These are phyloP conservation scores for Naja naja DNA, from an alignment of 2,113 vertebrate genomes.

Conservation along the genomic window DNA sequence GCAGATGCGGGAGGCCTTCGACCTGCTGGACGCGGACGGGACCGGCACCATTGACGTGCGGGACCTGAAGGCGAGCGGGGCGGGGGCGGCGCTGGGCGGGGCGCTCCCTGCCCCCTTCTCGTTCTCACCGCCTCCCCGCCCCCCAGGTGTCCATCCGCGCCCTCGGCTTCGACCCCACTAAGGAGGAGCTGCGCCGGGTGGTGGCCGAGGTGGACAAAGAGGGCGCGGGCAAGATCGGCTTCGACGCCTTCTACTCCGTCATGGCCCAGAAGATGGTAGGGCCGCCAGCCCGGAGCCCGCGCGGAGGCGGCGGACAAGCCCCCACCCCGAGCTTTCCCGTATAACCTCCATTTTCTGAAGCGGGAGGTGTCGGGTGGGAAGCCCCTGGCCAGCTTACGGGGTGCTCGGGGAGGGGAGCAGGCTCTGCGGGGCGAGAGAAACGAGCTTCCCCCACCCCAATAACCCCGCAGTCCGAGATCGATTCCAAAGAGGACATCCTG, in stretches of 20 bases:
- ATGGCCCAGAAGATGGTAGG: constrained; percentile 24
- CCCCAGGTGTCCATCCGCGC: constrained; percentile 7
- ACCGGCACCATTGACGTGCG: constrained; percentile 21
- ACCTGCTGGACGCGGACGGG: constrained; percentile 22
- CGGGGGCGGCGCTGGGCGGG: neutral
- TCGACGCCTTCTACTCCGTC: constrained; percentile 28
- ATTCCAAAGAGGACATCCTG: constrained; percentile 46
- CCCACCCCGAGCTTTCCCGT: too few relatives aligned
- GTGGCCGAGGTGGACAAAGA: constrained; percentile 12
- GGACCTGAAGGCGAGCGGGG: constrained; percentile 17
- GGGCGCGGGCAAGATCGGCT: constrained; percentile 14
- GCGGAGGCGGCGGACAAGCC: too few relatives aligned
- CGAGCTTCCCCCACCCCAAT: neutral
- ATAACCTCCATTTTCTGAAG: accelerated
- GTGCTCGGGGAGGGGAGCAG: neutral
- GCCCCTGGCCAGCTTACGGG: too few relatives aligned
- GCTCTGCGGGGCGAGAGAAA: neutral
- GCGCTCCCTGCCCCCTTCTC: neutral
- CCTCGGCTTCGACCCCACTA: constrained; percentile 1
- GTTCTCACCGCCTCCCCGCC: neutral
- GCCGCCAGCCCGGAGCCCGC: neutral
- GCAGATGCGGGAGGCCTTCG: constrained; percentile 26
- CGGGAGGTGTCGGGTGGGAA: neutral
- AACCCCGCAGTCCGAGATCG: constrained; percentile 3
- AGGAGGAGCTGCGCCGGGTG: constrained; percentile 1